Percentiles rank a stretch among this genome's conserved stretches.
Evolutionary conservation across 2,888 invertebrate species (phyloP).

Genomic region (Tolmerus cingulatus): DNA sequence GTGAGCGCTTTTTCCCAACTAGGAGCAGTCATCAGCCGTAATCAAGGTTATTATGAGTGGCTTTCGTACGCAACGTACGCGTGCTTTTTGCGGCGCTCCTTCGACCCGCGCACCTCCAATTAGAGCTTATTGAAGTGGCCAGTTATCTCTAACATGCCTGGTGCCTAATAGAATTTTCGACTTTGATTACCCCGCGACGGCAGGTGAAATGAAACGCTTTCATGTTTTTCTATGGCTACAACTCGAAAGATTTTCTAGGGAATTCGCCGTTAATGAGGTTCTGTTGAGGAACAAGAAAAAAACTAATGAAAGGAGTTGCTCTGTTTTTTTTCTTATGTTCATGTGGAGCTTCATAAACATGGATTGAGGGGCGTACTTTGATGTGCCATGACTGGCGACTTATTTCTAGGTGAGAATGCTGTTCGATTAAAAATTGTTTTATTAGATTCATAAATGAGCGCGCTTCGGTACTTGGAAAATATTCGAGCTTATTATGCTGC

Average conservation of each 20-base stretch:
- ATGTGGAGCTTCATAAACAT: not conserved
- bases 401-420: not conserved
- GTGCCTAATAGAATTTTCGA: not conserved
- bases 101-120: not conserved
- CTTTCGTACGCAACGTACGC: not conserved
- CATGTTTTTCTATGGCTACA: not conserved
- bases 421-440: not conserved
- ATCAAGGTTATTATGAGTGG: slow-evolving; percentile 6
- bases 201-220: not conserved
- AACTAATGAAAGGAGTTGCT: not conserved
- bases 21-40: slow-evolving; percentile 3
- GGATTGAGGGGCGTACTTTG: not conserved
- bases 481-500: not conserved
- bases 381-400: not conserved
- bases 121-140: not conserved
- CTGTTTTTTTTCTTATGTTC: not conserved
- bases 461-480: not conserved
- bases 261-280: not conserved
- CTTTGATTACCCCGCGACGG: not conserved
- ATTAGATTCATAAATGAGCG: not conserved
- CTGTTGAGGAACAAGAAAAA: not conserved
- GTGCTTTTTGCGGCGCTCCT: not conserved
- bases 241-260: not conserved
- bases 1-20: not conserved
- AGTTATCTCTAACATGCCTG: not conserved